Evolutionary conservation across 2,888 invertebrate genomes (phyloP).

Genomic region (Didymodactylos carnosus): DNA sequence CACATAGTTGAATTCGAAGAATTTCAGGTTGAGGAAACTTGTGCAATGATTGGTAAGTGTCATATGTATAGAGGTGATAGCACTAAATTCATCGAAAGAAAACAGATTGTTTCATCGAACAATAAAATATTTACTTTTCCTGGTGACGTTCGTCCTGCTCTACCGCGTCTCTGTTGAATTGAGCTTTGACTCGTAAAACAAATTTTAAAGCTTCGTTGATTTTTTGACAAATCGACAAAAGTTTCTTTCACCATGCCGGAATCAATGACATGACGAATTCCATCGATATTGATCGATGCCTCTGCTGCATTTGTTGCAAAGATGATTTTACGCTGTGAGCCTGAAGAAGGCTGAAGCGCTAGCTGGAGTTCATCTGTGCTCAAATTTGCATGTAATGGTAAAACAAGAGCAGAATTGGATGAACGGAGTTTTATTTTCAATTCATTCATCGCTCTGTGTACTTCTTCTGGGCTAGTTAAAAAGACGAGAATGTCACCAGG

Average conservation of each 20-base stretch:
- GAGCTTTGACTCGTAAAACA: slow-evolving; percentile 26
- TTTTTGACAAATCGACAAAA: slow-evolving; percentile 25
- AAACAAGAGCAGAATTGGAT: slow-evolving; percentile 25
- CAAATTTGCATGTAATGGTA: slow-evolving; percentile 25
- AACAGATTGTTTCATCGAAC: neutral
- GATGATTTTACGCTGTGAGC: slow-evolving; percentile 25
- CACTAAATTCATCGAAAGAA: slow-evolving; percentile 21
- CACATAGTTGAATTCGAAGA: slow-evolving; percentile 23
- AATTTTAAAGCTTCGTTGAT: slow-evolving; percentile 23
- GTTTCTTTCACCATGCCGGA: slow-evolving; percentile 31
- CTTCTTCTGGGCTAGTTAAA: slow-evolving; percentile 27
- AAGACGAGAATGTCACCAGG: slow-evolving; percentile 34
- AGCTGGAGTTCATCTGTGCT: slow-evolving; percentile 26
- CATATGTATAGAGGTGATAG: slow-evolving; percentile 27
- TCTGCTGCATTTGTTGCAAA: slow-evolving; percentile 35
- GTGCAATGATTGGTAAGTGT: slow-evolving; percentile 24
- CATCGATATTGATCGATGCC: slow-evolving; percentile 34
- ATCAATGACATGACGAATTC: slow-evolving; percentile 33
- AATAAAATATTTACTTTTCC: slow-evolving; percentile 19
- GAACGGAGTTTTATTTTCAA: slow-evolving; percentile 16
- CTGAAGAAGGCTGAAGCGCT: slow-evolving; percentile 21
- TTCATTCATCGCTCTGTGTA: slow-evolving; percentile 22
- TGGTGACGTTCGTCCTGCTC: slow-evolving; percentile 30
- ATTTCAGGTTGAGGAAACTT: slow-evolving; percentile 28
- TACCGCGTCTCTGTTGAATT: slow-evolving; percentile 33